Base-by-base conservation (phyloP, 2,888 invertebrate species). In the Blastobasis lacticolella region DNA sequence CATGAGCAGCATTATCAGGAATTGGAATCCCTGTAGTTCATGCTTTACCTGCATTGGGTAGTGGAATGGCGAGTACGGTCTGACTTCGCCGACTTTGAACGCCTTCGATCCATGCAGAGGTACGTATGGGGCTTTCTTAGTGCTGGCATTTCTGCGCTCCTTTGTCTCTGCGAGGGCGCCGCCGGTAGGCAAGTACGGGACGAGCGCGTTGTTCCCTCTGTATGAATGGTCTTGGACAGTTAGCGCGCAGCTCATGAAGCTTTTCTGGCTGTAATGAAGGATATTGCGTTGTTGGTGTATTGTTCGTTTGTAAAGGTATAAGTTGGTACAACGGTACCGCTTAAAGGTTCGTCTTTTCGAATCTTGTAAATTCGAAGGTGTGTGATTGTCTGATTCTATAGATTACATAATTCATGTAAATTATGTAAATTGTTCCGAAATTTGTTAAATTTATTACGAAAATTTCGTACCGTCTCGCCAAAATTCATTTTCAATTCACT, bases 21-120 rank as follows among this genome's bases (percentile, higher is more conserved):
- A 62, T 50, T 53, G 10, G 37, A 56, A 49, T 9, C 54, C 54
- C 5, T 45, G 40, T 36, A 41, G 43, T 10, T 60, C 55, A 45
- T 45, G 8, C 7, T 52, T 75, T 75, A 85, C 85, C 84, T 84
- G 77, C 0, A 73, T 73, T 4, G 72, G 70, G 44, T 45, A 69
- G 59, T 83, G 73, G 54, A 84, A 84, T 1, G 86, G 86, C 0
- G 86, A 86, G 53, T 81, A 85, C 49, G 58, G 73, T 48, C 84
- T 64, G 2, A 59, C 57, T 42, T 78, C 75, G 0, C 72, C 66
- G 4, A 58, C 50, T 57, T 67, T 67, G 38, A 57, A 75, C 3
- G 66, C 47, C 51, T 62, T 67, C 37, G 48, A 52, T 0, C 62
- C 75, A 50, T 81, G 84, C 1, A 61, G 65, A 0, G 67, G 66